Evolutionary conservation across 2,888 invertebrate species (phyloP), one percentile per base, ranked within the genome.

Genomic region (Mythimna ferrago): DNA sequence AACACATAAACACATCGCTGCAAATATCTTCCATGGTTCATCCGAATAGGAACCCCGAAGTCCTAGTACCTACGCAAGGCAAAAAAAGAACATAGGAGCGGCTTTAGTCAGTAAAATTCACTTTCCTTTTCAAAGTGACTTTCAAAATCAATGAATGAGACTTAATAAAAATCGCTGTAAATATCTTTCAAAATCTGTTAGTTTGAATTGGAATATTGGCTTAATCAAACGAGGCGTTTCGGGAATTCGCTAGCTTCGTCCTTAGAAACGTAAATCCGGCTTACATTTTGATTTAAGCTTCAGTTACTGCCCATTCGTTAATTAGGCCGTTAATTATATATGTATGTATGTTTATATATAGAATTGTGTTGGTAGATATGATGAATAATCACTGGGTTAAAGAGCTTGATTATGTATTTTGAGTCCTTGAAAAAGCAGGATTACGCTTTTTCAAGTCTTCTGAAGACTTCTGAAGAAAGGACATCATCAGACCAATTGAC

Each of bases 261-360:
- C 73, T 65, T 35, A 71, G 82, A 57, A 58, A 58, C 64, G 53
- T 78, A 57, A 80, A 82, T 62, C 79, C 79, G 82, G 79, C 78
- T 80, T 82, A 82, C 79, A 54, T 35, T 53, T 82, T 61, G 63
- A 65, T 78, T 67, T 67, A 71, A 79, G 79, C 79, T 78, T 58
- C 57, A 56, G 16, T 67, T 51, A 62, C 44, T 71, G 66, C n/a
- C 73, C 82, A 78, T 62, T 44, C 57, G 35, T 73, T 82, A 82
- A 80, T 82, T 82, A 80, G 66, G 48, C 11, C 48, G 57, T 66
- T 66, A 19, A 72, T 78, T 72, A 54, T 64, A 51, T 21, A 51
- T 60, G 19, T 57, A 32, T 51, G 48, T 6, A 11, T 16, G n/a
- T 58, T 38, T 21, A 14, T 61, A 61, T 38, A n/a, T n/a, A 35